Evolutionary conservation across 2,888 invertebrate species (phyloP), one percentile per base, ranked within the genome.

Genomic region (Thymelicus lineola): DNA sequence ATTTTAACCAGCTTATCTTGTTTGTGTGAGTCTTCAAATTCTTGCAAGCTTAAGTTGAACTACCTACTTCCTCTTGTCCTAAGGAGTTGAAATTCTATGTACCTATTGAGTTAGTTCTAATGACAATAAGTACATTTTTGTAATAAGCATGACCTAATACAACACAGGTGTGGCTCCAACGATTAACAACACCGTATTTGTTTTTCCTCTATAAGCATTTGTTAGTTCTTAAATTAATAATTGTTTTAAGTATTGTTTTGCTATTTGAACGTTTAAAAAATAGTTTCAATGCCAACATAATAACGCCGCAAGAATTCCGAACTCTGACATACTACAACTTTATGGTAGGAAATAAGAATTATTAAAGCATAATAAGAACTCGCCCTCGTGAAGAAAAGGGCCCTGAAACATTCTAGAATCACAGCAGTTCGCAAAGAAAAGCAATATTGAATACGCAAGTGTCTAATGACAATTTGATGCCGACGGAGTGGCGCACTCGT

Each of bases 381-480:
- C 60, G 60, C 68, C 60, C 66, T 48, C 72, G 74, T 66, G 72
- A 69, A 72, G 68, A 74, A 81, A 55, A 85, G 86, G 85, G 86
- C 80, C 80, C 80, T 78, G 79, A 87, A 68, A 90, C 88, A 88
- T 88, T 88, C 85, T 86, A 91, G 89, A 90, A 88, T 87, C 86
- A 83, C 81, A 80, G 79, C 82, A 89, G 88, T 89, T 90, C 80
- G 76, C 83, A 87, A 91, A 90, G 91, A 91, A 93, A 91, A 88
- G 91, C 84, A 93, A 93, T 93, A 93, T 91, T 88, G 86, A 85
- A 88, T 88, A 89, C 91, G 89, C 91, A 86, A 92, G 87, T 90
- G 91, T 84, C 90, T 93, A 92, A 93, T 90, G 93, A 93, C 88
- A 82, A 84, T 92, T 92, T 93, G 91, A 93, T 92, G 87, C 87